Conservation (phyloP, 2,113 vertebrate species). For the Gavialis gangeticus region DNA sequence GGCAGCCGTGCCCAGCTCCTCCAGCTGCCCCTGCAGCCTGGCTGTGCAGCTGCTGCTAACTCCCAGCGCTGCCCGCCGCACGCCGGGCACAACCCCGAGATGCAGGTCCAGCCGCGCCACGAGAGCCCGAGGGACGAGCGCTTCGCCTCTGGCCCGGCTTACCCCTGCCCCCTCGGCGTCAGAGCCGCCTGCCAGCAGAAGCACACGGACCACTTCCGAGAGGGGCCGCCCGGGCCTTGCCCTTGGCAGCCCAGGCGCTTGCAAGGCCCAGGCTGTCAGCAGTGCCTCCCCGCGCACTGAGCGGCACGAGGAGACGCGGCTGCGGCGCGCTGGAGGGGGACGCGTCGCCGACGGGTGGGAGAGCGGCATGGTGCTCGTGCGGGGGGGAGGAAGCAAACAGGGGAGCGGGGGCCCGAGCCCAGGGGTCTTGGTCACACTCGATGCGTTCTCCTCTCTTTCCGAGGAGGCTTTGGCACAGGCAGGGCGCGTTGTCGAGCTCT, state of each 20-base stretch:
- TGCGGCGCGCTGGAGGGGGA: not conserved
- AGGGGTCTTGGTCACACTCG: not conserved
- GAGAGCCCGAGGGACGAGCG: constrained; percentile 23
- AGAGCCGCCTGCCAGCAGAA: constrained; percentile 59
- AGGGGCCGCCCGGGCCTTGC: not conserved
- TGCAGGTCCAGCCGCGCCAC: constrained; percentile 26
- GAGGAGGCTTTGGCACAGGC: constrained; percentile 21
- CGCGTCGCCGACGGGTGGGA: not conserved
- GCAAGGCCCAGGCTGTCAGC: constrained; percentile 74
- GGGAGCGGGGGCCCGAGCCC: not conserved
- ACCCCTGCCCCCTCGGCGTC: constrained; percentile 1
- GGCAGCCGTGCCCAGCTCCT: not conserved
- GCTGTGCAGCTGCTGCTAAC: not conserved
- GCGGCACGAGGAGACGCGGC: rapidly evolving
- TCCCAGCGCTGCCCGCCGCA: not conserved
- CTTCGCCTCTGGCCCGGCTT: not conserved
- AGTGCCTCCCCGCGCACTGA: constrained; percentile 70
- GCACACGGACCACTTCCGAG: constrained; percentile 18
- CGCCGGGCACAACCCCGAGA: not conserved
- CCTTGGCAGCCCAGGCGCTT: constrained; percentile 76
- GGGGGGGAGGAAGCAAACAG: not conserved
- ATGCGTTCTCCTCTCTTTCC: constrained; percentile 51
- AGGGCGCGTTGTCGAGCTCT: too few relatives aligned
- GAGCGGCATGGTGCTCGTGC: not conserved
- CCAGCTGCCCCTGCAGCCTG: constrained; percentile 2